Evolutionary conservation across 2,113 vertebrate genomes (phyloP).

Genomic region (Oceanites oceanicus): DNA sequence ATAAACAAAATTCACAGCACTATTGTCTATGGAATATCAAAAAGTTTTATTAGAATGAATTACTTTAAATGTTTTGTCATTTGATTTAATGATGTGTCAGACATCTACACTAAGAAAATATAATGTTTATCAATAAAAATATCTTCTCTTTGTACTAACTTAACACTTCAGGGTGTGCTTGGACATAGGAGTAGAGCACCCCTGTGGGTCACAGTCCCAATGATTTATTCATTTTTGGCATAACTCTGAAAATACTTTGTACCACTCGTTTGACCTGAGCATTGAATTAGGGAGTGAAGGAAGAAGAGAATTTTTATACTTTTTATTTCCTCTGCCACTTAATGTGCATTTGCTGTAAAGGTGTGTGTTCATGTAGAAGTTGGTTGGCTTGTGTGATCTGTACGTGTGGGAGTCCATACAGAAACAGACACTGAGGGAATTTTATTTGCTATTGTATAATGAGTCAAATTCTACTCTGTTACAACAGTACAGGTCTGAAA

Average conservation of each 20-base stretch:
- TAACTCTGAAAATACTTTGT: not conserved
- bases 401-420: rapidly evolving
- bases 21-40: constrained; percentile 66
- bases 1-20: constrained; percentile 53
- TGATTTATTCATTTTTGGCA: not conserved
- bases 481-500: not conserved
- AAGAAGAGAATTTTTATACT: not conserved
- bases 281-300: not conserved
- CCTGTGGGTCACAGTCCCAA: not conserved
- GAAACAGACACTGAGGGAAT: not conserved
- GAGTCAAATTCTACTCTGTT: not conserved
- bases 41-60: constrained; percentile 48
- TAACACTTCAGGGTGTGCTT: constrained; percentile 11
- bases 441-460: not conserved
- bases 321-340: not conserved
- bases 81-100: constrained; percentile 56
- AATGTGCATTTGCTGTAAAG: not conserved
- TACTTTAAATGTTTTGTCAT: constrained; percentile 63
- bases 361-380: not conserved
- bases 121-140: constrained; percentile 48
- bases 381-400: not conserved
- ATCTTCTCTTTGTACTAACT: constrained; percentile 49
- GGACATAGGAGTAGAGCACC: not conserved
- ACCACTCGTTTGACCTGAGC: not conserved
- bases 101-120: constrained; percentile 47